Evolutionary conservation across 2,888 invertebrate genomes (phyloP).

Genomic region (Scaptomyza cyrtandrae): DNA sequence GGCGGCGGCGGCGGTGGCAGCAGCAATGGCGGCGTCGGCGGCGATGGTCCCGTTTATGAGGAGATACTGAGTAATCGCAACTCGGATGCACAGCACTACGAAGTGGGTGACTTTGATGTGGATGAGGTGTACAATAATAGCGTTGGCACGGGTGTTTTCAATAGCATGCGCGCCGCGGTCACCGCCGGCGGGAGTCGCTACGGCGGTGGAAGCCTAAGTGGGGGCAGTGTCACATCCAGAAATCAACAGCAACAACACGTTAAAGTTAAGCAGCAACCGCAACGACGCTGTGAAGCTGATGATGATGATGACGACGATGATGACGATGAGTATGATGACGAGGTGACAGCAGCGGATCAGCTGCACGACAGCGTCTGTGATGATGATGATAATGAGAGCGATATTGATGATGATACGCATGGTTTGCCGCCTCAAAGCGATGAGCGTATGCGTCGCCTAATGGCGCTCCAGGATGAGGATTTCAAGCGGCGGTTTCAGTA

Average conservation of each 20-base stretch:
- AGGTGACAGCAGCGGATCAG: constrained; percentile 69
- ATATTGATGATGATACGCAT: constrained; percentile 71
- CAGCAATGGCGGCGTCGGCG: constrained; percentile 49
- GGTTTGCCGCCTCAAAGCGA: constrained; percentile 80
- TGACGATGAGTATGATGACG: constrained; percentile 75
- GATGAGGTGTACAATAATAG: constrained; percentile 77
- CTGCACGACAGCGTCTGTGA: constrained; percentile 77
- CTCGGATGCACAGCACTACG: constrained; percentile 82
- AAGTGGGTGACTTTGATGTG: constrained; percentile 78
- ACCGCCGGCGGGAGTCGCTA: constrained; percentile 63
- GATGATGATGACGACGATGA: constrained; percentile 59
- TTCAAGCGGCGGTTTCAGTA: constrained; percentile 83
- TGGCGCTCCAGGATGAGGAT: constrained; percentile 82
- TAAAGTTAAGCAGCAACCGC: constrained; percentile 47
- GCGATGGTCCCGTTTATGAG: constrained; percentile 83
- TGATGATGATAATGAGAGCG: constrained; percentile 79
- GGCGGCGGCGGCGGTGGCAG: constrained; percentile 36
- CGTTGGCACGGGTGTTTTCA: constrained; percentile 67
- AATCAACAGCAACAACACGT: constrained; percentile 51
- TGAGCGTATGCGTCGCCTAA: constrained; percentile 82
- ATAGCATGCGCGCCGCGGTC: constrained; percentile 70
- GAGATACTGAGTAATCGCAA: constrained; percentile 83
- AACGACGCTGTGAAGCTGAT: constrained; percentile 57
- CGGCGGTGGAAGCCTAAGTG: constrained; percentile 70
- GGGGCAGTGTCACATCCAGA: constrained; percentile 69